Percentiles rank a stretch among this genome's conserved stretches.
These are phyloP conservation scores for Drosophila santomea DNA, from an alignment of 1,140 invertebrate genomes.

Conservation along the genomic window DNA sequence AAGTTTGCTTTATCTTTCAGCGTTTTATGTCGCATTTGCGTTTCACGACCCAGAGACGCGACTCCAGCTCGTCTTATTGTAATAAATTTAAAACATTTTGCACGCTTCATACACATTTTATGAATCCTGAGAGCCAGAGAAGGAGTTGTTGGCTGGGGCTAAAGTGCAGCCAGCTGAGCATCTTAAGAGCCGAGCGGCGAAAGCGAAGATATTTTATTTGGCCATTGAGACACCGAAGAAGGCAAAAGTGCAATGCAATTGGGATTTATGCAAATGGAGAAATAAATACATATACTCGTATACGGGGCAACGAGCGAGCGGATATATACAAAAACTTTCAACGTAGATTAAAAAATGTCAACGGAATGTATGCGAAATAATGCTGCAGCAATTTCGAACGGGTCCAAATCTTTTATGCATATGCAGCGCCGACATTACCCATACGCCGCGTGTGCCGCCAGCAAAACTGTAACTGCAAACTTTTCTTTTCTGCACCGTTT, in stretches of 20 bases:
- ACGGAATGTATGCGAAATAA: constrained; percentile 76
- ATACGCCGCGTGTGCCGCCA: constrained; percentile 54
- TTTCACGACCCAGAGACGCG: constrained; percentile 48
- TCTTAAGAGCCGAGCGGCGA: constrained; percentile 22
- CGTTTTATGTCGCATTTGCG: constrained; percentile 82
- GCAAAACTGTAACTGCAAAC: constrained; percentile 42
- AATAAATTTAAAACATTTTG: constrained; percentile 83
- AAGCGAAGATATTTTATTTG: constrained; percentile 75
- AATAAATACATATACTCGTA: constrained; percentile 53
- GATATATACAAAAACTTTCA: constrained; percentile 58
- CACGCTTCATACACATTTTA: constrained; percentile 80
- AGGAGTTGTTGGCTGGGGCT: constrained; percentile 9
- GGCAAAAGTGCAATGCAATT: constrained; percentile 79
- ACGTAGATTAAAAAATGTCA: constrained; percentile 81
- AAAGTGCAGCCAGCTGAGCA: constrained; percentile 75
- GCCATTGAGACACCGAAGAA: constrained; percentile 73
- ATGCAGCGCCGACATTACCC: constrained; percentile 73
- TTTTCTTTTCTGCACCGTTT: constrained; percentile 43
- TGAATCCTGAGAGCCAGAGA: constrained; percentile 69
- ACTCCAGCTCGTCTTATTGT: constrained; percentile 78
- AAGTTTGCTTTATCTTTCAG: constrained; percentile 73
- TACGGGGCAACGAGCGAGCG: constrained; percentile 5
- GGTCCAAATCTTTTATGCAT: constrained; percentile 69
- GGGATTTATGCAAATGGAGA: constrained; percentile 79
- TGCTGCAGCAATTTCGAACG: constrained; percentile 48